Conservation (phyloP, 2,797 vertebrate species). For the Macroramphosus scolopax region DNA sequence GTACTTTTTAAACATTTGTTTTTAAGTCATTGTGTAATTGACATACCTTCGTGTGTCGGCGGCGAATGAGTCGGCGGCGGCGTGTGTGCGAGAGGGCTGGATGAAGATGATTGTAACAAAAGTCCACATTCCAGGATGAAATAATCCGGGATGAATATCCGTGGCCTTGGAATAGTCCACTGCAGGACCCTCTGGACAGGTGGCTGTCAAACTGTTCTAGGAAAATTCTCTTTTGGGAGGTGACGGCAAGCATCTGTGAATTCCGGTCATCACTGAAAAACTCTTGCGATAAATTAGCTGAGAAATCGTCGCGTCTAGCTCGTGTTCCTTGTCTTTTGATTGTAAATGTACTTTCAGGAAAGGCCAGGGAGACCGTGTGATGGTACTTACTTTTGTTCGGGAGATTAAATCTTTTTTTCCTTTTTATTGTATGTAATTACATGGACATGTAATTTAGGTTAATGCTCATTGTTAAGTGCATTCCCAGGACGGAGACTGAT, state of each 20-base stretch:
- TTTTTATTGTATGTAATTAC: slow-evolving; percentile 57
- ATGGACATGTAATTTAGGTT: slow-evolving; percentile 62
- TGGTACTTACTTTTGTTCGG: slow-evolving; percentile 65
- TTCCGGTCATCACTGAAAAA: slow-evolving; percentile 52
- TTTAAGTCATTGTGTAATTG: slow-evolving; percentile 58
- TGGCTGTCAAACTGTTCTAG: slow-evolving; percentile 38
- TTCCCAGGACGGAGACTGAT: slow-evolving; percentile 57
- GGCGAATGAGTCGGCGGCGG: slow-evolving; percentile 60
- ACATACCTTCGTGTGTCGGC: slow-evolving; percentile 51
- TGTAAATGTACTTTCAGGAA: slow-evolving; percentile 70
- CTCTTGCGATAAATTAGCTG: slow-evolving; percentile 33
- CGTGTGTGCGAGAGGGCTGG: slow-evolving; percentile 50
- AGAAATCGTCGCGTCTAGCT: slow-evolving; percentile 47
- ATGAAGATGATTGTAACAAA: slow-evolving; percentile 74
- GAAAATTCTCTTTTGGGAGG: slow-evolving; percentile 29
- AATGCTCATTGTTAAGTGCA: slow-evolving; percentile 61
- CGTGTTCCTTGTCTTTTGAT: slow-evolving; percentile 66
- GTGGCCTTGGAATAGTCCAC: slow-evolving; percentile 71
- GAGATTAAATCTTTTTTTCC: slow-evolving; percentile 36
- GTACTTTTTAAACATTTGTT: slow-evolving; percentile 63
- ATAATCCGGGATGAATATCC: slow-evolving; percentile 68
- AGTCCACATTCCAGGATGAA: slow-evolving; percentile 73
- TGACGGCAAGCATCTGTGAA: slow-evolving; percentile 58
- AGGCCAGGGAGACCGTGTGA: slow-evolving; percentile 56
- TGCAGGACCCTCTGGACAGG: slow-evolving; percentile 55